Percentiles rank a stretch among this genome's conserved stretches.
These are phyloP conservation scores for Exaiptasia diaphana DNA, from an alignment of 64 coral and sea anemone species.

Conservation along the genomic window DNA sequence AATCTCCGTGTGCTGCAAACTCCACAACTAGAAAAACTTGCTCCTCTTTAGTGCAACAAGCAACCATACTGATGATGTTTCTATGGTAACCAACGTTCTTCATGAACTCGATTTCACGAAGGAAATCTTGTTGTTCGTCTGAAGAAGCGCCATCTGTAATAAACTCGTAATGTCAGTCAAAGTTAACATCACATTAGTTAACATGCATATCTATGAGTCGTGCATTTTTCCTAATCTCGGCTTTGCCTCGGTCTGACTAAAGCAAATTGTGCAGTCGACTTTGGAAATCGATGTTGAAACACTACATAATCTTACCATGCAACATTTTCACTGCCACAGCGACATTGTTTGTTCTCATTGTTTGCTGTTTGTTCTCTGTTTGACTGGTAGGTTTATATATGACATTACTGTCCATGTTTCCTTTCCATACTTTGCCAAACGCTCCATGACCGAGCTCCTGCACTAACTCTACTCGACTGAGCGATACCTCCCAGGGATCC, in stretches of 20 bases:
- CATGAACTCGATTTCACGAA: slow-evolving; percentile 82
- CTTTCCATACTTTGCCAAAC: slow-evolving; percentile 45
- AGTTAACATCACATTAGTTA: background rate
- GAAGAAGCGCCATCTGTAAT: slow-evolving; percentile 28
- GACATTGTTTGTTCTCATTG: background rate
- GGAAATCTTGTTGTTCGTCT: slow-evolving; percentile 62
- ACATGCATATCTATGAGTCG: too few species aligned
- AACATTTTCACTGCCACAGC: slow-evolving; percentile 50
- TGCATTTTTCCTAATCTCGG: background rate
- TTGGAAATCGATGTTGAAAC: background rate
- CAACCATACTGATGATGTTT: slow-evolving; percentile 77
- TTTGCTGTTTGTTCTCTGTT: background rate
- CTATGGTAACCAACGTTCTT: slow-evolving; percentile 71
- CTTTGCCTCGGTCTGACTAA: background rate
- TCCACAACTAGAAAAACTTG: slow-evolving; percentile 70
- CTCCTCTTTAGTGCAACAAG: slow-evolving; percentile 59
- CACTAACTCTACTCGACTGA: background rate
- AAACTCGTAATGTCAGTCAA: background rate
- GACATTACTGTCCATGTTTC: background rate
- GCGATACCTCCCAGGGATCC: slow-evolving; percentile 40
- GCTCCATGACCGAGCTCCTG: slow-evolving; percentile 40
- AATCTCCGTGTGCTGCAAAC: slow-evolving; percentile 62
- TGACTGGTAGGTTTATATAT: background rate
- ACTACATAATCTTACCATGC: slow-evolving; percentile 48
- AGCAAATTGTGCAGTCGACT: background rate